These are phyloP conservation scores for Patella vulgata DNA, from an alignment of 1,140 invertebrate species.

Conservation along the genomic window DNA sequence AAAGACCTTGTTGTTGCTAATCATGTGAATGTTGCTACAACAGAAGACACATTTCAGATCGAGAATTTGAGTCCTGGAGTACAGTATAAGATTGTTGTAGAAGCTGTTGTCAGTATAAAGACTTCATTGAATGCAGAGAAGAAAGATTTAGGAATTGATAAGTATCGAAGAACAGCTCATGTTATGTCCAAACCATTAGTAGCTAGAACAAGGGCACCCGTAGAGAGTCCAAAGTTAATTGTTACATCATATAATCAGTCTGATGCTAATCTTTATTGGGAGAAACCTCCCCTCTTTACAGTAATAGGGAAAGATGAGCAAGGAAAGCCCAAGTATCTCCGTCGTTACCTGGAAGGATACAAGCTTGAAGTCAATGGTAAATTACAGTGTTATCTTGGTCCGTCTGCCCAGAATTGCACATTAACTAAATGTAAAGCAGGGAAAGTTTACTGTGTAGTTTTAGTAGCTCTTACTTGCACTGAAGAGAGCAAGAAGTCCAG, in stretches of 20 bases:
- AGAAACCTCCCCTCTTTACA: constrained; percentile 61
- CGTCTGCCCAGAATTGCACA: constrained; percentile 57
- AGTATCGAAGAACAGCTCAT: constrained; percentile 61
- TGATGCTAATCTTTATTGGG: constrained; percentile 63
- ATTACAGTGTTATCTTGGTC: constrained; percentile 56
- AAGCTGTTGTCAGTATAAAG: constrained; percentile 66
- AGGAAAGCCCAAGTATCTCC: constrained; percentile 49
- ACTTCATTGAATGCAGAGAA: constrained; percentile 60
- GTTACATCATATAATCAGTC: constrained; percentile 59
- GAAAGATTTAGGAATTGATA: constrained; percentile 46
- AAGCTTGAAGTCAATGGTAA: constrained; percentile 66
- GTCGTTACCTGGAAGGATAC: constrained; percentile 63
- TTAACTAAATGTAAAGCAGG: constrained; percentile 66
- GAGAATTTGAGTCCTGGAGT: constrained; percentile 54
- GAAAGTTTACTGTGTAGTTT: constrained; percentile 57
- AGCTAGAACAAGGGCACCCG: constrained; percentile 61
- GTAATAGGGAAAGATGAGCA: constrained; percentile 58
- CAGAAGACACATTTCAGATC: constrained; percentile 53
- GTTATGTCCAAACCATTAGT: constrained; percentile 62
- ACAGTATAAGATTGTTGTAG: constrained; percentile 62
- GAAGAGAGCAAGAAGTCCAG: constrained; percentile 55
- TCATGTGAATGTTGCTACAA: constrained; percentile 55
- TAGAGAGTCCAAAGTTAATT: constrained; percentile 56
- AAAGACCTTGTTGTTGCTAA: constrained; percentile 54
- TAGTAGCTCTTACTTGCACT: constrained; percentile 64